Base-by-base conservation (phyloP, 1,140 invertebrate species). In the Heliothis subflexa region DNA sequence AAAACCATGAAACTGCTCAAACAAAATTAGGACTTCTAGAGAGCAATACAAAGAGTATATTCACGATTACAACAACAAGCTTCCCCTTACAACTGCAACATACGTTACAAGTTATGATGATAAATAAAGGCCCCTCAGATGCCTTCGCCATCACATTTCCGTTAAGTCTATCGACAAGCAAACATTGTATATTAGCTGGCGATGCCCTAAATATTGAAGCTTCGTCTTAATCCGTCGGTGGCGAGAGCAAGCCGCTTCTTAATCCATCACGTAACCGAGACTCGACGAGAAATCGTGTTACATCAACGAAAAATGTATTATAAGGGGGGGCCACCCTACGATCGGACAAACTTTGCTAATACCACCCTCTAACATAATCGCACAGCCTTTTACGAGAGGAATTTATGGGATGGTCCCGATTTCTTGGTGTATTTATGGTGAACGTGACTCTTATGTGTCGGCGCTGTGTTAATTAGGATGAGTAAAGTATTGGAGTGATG, bases 221-320 rank as follows among this genome's bases (percentile, higher is more conserved):
- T 88, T 85, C 80, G 71, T 90, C 90, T 88, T 94, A 94, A 94
- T 94, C 93, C 89, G 82, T 64, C 83, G 86, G 86, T 87, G 89
- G 89, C 88, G 90, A 91, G 90, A 91, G 87, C 86, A 87, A 90
- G 89, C 86, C 85, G 82, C 86, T 88, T 88, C 91, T 94, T 95
- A 95, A 95, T 95, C 94, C 93, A 94, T 95, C 94, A 95, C 94
- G 94, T 95, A 95, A 94, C 92, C 88, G 91, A 89, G 88, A 93
- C 90, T 91, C 93, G 90, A 90, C 94, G 93, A 94, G 94, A 95
- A 95, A 95, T 94, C 94, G 94, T 94, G 94, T 94, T 94, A 93
- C 93, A 94, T 94, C 94, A 95, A 95, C 94, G 94, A 95, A 95
- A 95, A 95, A 95, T 95, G 93, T 95, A 95, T 95, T 95, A 91